phyloP scores from a whole-genome alignment of 2,888 invertebrate genomes.

The Drosophila mimica region DNA sequence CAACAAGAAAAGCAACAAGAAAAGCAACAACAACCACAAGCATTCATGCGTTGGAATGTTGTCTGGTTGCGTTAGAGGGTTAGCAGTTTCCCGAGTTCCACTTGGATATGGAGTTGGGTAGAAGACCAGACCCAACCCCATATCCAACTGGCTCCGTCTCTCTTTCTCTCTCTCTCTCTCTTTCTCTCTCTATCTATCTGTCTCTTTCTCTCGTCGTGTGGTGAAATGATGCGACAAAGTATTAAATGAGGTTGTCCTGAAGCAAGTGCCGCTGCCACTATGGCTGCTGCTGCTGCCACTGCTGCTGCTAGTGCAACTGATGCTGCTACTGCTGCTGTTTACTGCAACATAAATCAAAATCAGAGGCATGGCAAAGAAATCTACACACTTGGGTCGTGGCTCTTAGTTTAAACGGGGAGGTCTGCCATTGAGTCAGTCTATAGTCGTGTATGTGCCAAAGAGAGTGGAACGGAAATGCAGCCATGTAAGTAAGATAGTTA shows the following conservation, averaged over 20 bases:
- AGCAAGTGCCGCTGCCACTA: conserved; percentile 37
- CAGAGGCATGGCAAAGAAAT: conserved; percentile 63
- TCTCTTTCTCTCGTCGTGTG: conserved; percentile 23
- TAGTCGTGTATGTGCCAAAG: conserved; percentile 19
- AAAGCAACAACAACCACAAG: conserved; percentile 24
- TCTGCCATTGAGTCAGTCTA: neutral
- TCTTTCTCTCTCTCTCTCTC: neutral
- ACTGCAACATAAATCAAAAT: conserved; percentile 79
- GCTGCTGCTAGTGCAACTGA: conserved; percentile 34
- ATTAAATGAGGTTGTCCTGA: conserved; percentile 72
- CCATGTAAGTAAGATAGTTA: conserved; percentile 65
- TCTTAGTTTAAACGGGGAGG: conserved; percentile 17
- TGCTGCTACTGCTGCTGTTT: conserved; percentile 53
- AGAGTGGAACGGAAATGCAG: conserved; percentile 57
- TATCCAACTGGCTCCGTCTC: neutral
- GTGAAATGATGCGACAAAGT: conserved; percentile 79
- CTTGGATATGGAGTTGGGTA: conserved; percentile 20
- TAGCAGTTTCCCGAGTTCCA: conserved; percentile 28
- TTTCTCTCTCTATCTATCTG: neutral
- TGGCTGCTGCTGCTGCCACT: conserved; percentile 29
- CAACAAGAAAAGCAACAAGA: conserved; percentile 33
- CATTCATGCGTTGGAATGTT: conserved; percentile 62
- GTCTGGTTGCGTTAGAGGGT: conserved; percentile 36
- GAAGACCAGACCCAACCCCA: too few relatives aligned
- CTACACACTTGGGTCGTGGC: conserved; percentile 40